phyloP scores from a whole-genome alignment of 2,113 vertebrate genomes.

The Ceyx margarethae region DNA sequence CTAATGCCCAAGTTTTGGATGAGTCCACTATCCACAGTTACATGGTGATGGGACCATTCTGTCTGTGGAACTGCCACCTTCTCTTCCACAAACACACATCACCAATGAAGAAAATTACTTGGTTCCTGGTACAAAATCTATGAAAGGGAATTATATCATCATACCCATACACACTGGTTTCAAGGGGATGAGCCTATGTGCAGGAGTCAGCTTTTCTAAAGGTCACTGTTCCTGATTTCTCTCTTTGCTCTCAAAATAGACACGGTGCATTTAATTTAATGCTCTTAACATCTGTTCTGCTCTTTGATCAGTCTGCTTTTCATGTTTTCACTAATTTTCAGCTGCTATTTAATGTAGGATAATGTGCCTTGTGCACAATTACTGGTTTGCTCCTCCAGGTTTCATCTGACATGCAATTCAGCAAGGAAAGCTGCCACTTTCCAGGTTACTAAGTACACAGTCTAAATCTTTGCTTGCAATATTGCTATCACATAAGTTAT shows the following conservation, averaged over 20 bases:
- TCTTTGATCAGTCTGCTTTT: neutral
- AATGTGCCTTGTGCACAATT: neutral
- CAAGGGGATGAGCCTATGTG: neutral
- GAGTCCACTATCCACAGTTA: neutral
- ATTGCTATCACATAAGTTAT: neutral
- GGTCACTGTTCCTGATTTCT: neutral
- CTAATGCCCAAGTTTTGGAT: neutral
- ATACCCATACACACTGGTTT: neutral
- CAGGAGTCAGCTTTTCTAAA: neutral
- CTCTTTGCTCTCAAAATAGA: neutral
- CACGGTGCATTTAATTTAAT: neutral
- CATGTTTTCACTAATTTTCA: neutral
- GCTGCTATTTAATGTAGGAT: neutral
- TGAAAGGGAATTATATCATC: neutral
- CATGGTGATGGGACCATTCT: too few relatives aligned
- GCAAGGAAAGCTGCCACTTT: neutral
- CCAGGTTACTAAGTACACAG: neutral
- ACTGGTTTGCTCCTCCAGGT: neutral
- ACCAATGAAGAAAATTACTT: neutral
- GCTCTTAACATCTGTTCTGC: neutral
- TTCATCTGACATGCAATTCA: neutral
- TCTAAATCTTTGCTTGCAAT: neutral
- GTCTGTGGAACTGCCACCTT: neutral
- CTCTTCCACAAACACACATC: rapidly evolving
- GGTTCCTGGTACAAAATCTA: neutral